Conservation (phyloP, 2,113 vertebrate genomes). For the Hippocampus guttulatus region DNA sequence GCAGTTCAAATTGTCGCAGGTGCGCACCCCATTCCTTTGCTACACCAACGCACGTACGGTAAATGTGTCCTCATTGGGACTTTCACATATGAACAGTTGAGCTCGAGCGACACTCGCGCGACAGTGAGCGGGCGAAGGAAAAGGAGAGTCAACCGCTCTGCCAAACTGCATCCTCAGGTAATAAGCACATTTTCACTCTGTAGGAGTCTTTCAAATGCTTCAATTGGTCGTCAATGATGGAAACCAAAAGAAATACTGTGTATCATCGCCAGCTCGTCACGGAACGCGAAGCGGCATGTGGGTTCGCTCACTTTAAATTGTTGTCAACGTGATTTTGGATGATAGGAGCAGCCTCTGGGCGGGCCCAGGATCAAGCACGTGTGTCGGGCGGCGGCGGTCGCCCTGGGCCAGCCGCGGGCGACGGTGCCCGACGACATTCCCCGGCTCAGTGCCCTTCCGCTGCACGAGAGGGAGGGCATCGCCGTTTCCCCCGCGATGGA, state of each 20-base stretch:
- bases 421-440: conserved; percentile 89
- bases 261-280: background rate
- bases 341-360: conserved; percentile 73
- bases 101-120: conserved; percentile 33
- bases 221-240: no score
- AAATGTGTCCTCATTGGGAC: background rate
- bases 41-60: background rate
- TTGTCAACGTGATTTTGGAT: background rate
- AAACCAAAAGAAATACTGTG: no score
- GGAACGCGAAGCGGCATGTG: background rate
- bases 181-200: no score
- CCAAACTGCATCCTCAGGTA: conserved; percentile 67
- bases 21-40: conserved; percentile 14
- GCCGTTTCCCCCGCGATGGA: conserved; percentile 68
- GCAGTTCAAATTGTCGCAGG: conserved; percentile 74
- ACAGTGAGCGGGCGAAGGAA: conserved; percentile 56
- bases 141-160: conserved; percentile 31
- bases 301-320: no score
- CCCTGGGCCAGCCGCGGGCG: conserved; percentile 85
- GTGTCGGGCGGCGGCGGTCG: conserved; percentile 85
- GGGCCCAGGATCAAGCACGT: conserved; percentile 91
- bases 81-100: conserved; percentile 26
- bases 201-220: no score
- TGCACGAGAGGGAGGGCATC: conserved; percentile 83
- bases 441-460: conserved; percentile 84